Conservation (phyloP, 1,140 invertebrate species). For the Phymastichus coffea region DNA sequence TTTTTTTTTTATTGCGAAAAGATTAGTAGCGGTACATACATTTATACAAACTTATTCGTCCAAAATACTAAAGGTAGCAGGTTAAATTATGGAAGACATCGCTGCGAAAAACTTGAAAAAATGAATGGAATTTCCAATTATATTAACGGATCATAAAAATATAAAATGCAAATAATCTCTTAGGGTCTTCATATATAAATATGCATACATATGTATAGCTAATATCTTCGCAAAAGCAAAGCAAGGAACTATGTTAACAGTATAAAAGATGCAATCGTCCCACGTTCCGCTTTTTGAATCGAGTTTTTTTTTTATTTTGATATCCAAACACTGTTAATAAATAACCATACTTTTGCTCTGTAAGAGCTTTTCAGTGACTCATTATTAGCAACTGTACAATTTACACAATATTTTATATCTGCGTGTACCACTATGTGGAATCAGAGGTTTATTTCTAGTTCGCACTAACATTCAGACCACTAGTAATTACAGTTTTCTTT, state of each 20-base stretch:
- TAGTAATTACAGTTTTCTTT: slow-evolving; percentile 32
- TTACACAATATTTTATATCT: slow-evolving; percentile 30
- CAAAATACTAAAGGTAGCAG: background rate
- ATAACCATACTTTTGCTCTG: slow-evolving; percentile 35
- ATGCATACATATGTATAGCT: slow-evolving; percentile 23
- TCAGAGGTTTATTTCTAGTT: slow-evolving; percentile 5
- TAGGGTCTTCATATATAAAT: slow-evolving; percentile 5
- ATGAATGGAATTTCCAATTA: too few relatives aligned
- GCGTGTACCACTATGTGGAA: slow-evolving; percentile 4
- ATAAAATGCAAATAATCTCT: slow-evolving; percentile 15
- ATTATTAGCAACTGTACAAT: slow-evolving; percentile 24
- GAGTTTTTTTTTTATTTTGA: too few relatives aligned
- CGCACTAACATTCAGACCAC: slow-evolving; percentile 12
- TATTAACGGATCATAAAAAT: background rate
- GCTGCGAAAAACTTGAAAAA: slow-evolving; percentile 4
- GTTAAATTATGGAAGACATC: slow-evolving; percentile 21
- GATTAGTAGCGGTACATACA: slow-evolving; percentile 24
- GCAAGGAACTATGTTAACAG: slow-evolving; percentile 48
- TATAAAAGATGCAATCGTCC: slow-evolving; percentile 46
- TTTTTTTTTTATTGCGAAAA: too few relatives aligned
- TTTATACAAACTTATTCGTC: slow-evolving; percentile 27
- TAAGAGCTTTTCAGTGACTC: slow-evolving; percentile 13
- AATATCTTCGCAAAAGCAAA: slow-evolving; percentile 39
- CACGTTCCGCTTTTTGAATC: slow-evolving; percentile 34
- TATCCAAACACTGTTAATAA: slow-evolving; percentile 33